These are phyloP conservation scores for Erythrocercus mccallii DNA, from an alignment of 2,113 vertebrate species.

Conservation along the genomic window DNA sequence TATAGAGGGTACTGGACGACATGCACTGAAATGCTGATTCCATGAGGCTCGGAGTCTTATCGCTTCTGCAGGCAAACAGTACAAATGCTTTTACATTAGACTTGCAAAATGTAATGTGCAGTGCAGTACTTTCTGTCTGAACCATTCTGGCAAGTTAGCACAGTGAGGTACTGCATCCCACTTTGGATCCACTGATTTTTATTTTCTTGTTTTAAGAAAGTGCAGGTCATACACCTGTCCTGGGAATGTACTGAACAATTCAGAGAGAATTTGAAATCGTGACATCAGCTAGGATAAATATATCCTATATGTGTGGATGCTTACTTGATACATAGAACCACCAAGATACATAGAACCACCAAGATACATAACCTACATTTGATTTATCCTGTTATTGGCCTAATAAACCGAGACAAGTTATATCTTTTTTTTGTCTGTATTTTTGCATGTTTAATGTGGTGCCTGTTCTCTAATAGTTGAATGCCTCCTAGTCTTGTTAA, in stretches of 20 bases:
- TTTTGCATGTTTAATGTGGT: neutral
- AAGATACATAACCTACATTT: neutral
- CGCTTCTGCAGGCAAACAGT: conserved; percentile 16
- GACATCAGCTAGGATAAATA: neutral
- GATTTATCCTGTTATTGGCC: neutral
- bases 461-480: neutral
- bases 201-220: neutral
- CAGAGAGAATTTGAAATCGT: neutral
- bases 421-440: neutral
- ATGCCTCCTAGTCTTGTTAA: neutral
- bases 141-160: neutral
- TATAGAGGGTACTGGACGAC: neutral
- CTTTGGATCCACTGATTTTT: neutral
- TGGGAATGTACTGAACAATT: neutral
- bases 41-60: neutral
- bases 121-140: neutral
- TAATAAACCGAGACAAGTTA: neutral
- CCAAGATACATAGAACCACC: neutral
- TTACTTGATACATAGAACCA: neutral
- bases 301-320: neutral
- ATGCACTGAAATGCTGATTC: conserved; percentile 34
- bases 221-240: neutral
- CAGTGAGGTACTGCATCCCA: neutral
- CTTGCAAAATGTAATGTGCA: conserved; percentile 35
- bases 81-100: conserved; percentile 41